These are phyloP conservation scores for Australoheros scitulus DNA, from an alignment of 2,113 vertebrate species.

Conservation along the genomic window DNA sequence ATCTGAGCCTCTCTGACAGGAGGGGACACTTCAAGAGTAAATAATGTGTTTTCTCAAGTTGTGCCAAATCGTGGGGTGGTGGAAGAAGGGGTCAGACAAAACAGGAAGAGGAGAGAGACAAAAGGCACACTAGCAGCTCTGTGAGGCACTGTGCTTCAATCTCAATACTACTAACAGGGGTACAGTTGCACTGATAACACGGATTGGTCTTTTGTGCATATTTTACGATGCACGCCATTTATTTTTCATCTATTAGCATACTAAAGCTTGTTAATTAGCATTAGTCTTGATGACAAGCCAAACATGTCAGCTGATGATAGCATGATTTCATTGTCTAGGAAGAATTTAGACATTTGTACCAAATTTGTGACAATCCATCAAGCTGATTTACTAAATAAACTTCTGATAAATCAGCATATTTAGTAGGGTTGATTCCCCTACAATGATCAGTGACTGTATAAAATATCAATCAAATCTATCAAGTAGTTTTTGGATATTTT, in stretches of 20 bases:
- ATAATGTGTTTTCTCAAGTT: conserved; percentile 70
- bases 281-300: background rate
- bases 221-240: background rate
- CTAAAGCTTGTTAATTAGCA: background rate
- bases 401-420: background rate
- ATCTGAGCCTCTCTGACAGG: conserved; percentile 43
- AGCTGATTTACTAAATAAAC: background rate
- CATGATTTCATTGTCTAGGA: background rate
- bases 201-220: background rate
- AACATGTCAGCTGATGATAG: background rate
- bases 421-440: background rate
- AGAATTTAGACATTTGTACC: background rate
- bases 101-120: conserved; percentile 46
- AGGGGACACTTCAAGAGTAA: conserved; percentile 72
- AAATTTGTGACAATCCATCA: background rate
- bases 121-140: conserved; percentile 40
- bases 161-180: background rate
- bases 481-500: background rate
- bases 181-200: background rate
- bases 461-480: background rate
- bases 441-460: no score
- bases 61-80: conserved; percentile 59
- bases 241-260: background rate
- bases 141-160: conserved; percentile 15
- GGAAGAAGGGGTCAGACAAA: conserved; percentile 47